Evolutionary conservation across 2,888 invertebrate species (phyloP).

Genomic region (Caenorhabditis sp.): DNA sequence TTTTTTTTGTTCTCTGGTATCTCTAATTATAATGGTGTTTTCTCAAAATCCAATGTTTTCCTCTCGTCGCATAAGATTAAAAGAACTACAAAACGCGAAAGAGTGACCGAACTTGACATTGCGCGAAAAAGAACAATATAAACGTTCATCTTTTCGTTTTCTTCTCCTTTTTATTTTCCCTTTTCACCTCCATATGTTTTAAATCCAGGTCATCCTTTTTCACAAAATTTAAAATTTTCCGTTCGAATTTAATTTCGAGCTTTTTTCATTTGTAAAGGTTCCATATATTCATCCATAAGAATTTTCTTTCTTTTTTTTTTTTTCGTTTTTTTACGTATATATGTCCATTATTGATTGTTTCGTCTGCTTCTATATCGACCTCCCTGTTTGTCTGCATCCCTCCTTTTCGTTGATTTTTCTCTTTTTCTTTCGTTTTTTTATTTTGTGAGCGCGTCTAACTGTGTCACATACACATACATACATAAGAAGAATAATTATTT

Average conservation of each 20-base stretch:
- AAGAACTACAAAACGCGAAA: neutral
- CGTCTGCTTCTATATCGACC: neutral
- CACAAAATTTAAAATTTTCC: too few relatives aligned
- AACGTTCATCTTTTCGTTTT: neutral
- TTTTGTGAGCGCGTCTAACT: slow-evolving; percentile 2
- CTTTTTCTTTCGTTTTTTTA: slow-evolving; percentile 11
- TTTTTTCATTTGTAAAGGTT: too few relatives aligned
- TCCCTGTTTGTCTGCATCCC: slow-evolving; percentile 12
- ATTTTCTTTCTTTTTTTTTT: neutral
- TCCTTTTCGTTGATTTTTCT: neutral
- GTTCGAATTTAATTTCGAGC: too few relatives aligned
- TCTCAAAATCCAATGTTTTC: neutral
- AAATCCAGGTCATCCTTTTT: neutral
- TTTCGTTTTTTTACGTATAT: neutral
- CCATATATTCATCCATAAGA: neutral
- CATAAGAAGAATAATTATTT: neutral
- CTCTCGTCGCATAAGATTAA: neutral
- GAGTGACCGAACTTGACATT: neutral
- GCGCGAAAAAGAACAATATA: neutral
- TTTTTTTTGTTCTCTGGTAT: too few relatives aligned
- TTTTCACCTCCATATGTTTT: neutral
- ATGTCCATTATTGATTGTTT: neutral
- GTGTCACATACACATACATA: neutral
- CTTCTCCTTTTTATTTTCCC: neutral
- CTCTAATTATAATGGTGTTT: too few relatives aligned